These are phyloP conservation scores for Atrichornis clamosus DNA, from an alignment of 2,113 vertebrate species.

Conservation along the genomic window DNA sequence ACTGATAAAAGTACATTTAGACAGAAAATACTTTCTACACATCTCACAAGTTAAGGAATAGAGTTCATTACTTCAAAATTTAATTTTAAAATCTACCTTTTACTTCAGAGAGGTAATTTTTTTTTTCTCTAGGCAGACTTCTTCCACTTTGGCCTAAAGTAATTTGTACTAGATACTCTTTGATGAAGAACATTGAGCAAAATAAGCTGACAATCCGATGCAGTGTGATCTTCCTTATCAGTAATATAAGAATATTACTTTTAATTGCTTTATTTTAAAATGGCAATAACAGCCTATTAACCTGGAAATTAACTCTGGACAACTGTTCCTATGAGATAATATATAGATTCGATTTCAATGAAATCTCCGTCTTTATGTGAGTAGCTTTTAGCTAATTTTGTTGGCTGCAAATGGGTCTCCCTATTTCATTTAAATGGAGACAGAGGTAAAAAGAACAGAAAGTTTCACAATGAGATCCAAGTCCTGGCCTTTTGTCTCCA, in stretches of 20 bases:
- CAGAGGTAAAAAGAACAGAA: slow-evolving; percentile 12
- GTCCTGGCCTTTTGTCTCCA: not conserved
- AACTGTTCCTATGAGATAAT: slow-evolving; percentile 30
- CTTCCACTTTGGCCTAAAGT: not conserved
- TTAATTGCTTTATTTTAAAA: slow-evolving; percentile 35
- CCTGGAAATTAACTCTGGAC: slow-evolving; percentile 26
- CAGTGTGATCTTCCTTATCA: not conserved
- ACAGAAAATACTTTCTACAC: not conserved
- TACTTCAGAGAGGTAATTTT: not conserved
- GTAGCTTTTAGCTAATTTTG: slow-evolving; percentile 36
- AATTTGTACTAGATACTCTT: not conserved
- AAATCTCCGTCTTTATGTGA: slow-evolving; percentile 30
- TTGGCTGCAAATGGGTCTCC: not conserved
- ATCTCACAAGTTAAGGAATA: not conserved
- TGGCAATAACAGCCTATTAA: slow-evolving; percentile 13
- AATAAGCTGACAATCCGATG: not conserved
- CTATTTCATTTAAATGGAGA: slow-evolving; percentile 56
- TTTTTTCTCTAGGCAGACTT: not conserved
- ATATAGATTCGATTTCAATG: slow-evolving; percentile 3
- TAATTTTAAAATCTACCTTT: not conserved
- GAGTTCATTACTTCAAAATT: not conserved
- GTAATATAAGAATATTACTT: slow-evolving; percentile 14
- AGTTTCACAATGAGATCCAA: not conserved
- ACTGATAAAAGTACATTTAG: not conserved
- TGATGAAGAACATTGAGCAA: not conserved